Conservation (phyloP, 2,888 invertebrate genomes). For the Brachyopa scutellaris region DNA sequence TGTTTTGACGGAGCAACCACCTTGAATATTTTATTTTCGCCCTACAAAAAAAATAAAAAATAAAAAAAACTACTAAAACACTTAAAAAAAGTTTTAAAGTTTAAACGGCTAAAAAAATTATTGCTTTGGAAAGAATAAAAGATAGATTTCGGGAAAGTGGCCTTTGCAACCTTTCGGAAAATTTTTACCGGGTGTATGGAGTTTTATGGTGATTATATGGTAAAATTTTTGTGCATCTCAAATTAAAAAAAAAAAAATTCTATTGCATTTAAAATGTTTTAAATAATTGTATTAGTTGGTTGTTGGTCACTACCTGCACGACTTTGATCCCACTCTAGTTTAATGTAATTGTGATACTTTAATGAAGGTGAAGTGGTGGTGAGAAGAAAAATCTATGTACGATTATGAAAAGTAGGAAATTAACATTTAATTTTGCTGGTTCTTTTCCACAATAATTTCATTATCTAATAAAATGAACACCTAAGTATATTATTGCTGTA, state of each 20-base stretch:
- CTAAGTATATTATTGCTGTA: too few species aligned
- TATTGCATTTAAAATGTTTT: slow-evolving; percentile 10
- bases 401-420: too few species aligned
- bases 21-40: slow-evolving; percentile 46
- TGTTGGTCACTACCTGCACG: not conserved
- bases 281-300: slow-evolving; percentile 15
- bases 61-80: not conserved
- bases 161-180: slow-evolving; percentile 36
- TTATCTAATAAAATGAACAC: too few species aligned
- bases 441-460: too few species aligned
- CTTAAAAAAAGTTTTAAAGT: slow-evolving; percentile 9
- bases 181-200: slow-evolving; percentile 34
- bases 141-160: slow-evolving; percentile 31
- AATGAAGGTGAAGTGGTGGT: too few species aligned
- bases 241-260: not conserved
- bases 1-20: slow-evolving; percentile 68
- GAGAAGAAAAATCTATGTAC: too few species aligned
- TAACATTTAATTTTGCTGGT: too few species aligned
- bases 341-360: slow-evolving; percentile 3
- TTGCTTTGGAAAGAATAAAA: not conserved
- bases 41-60: not conserved
- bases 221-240: slow-evolving; percentile 22
- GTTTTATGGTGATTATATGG: slow-evolving; percentile 50
- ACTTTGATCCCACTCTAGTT: slow-evolving; percentile 23
- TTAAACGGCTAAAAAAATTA: too few species aligned